phyloP scores from a whole-genome alignment of 2,113 vertebrate species.

The Glaucomys volans region DNA sequence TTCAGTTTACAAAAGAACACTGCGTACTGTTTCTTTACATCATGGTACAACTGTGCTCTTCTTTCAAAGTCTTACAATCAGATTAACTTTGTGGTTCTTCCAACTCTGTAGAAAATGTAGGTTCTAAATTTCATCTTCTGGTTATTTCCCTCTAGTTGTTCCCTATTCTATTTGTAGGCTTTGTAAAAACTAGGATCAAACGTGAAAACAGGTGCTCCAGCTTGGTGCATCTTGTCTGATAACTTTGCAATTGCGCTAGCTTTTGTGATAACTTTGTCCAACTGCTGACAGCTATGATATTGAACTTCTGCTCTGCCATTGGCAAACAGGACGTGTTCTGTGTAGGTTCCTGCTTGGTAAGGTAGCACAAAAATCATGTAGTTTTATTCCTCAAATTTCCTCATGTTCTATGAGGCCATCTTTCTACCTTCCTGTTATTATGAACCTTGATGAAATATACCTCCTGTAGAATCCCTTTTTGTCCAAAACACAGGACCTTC shows the following conservation, averaged over 20 bases:
- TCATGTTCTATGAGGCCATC: neutral
- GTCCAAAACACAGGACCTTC: neutral
- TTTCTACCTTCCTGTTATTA: neutral
- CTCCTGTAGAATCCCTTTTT: neutral
- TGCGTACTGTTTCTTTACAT: neutral
- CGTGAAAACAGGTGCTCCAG: neutral
- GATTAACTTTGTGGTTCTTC: neutral
- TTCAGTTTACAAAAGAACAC: neutral
- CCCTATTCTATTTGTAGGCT: neutral
- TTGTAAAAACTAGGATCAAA: neutral
- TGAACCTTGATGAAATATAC: neutral
- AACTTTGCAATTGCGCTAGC: slow-evolving; percentile 10
- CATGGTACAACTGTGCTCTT: neutral
- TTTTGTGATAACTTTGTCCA: slow-evolving; percentile 39
- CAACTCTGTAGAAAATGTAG: neutral
- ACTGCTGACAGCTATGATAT: neutral
- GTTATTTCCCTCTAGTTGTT: neutral
- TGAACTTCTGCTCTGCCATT: slow-evolving; percentile 10
- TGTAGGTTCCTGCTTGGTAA: neutral
- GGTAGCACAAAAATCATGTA: neutral
- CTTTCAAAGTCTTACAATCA: neutral
- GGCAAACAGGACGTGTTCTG: neutral
- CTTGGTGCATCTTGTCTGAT: slow-evolving; percentile 16
- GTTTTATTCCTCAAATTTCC: neutral
- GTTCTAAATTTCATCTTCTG: neutral